These are phyloP conservation scores for Hemibagrus wyckioides DNA, from an alignment of 2,113 vertebrate genomes.

Conservation along the genomic window DNA sequence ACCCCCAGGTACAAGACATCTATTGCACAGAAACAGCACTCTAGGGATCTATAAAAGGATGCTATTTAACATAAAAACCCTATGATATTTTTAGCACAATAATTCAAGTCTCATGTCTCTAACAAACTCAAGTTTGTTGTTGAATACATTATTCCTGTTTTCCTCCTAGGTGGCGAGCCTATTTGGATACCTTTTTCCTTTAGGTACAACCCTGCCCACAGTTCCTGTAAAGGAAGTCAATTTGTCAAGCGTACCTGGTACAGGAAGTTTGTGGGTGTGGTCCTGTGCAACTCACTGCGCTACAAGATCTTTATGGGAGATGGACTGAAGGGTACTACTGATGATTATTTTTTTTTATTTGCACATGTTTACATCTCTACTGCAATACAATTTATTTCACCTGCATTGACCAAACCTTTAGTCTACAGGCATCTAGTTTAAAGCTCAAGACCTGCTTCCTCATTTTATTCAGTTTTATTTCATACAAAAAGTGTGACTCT, in stretches of 20 bases:
- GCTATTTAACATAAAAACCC: neutral
- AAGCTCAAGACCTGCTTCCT: neutral
- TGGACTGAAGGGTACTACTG: conserved; percentile 83
- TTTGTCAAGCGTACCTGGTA: conserved; percentile 98
- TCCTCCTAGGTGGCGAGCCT: conserved; percentile 87
- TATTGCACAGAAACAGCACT: neutral
- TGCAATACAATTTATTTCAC: neutral
- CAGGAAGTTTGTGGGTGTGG: conserved; percentile 93
- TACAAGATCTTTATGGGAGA: conserved; percentile 99
- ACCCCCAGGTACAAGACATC: conserved; percentile 85
- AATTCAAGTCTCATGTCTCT: neutral
- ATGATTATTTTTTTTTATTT: neutral
- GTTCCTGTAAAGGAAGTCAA: conserved; percentile 91
- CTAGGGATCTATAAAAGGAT: neutral
- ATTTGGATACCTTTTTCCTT: conserved; percentile 96
- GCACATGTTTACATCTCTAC: neutral
- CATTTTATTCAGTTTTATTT: neutral
- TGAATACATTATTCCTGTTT: neutral
- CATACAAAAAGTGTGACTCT: neutral
- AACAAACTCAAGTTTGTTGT: neutral
- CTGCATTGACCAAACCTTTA: neutral
- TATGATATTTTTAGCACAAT: neutral
- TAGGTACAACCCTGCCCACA: conserved; percentile 86
- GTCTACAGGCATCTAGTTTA: neutral
- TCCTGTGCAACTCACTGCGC: conserved; percentile 94